Base-by-base conservation (phyloP, 1,140 invertebrate species). In the Bombus pyrosoma region DNA sequence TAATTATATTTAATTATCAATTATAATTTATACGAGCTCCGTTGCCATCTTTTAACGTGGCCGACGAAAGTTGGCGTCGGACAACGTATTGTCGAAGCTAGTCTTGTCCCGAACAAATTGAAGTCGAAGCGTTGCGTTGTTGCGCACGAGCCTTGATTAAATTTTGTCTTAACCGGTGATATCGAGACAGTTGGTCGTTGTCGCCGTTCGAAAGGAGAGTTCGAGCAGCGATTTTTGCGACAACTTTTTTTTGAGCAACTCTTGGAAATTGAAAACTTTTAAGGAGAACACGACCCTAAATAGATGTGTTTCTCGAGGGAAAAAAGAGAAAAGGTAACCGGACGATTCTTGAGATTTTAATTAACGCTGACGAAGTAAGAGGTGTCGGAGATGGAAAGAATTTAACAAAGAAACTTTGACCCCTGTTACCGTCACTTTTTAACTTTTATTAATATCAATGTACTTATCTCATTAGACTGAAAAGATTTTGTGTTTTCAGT, bases 61-160 rank as follows among this genome's bases (percentile, higher is more conserved):
- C 4, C 28, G 4, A n/a, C 6, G 13, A 10, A 41, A 57, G 41
- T 25, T 28, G 10, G 3, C 47, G 0, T 8, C 47, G 18, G 6
- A 22, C 18, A 53, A 22, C 10, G 3, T n/a, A 22, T 41, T 22
- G 25, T 74, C 41, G 18, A 53, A 53, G 22, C 32, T 37, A 1
- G 28, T 32, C n/a, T 37, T n/a, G 13, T 28, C 34, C 3, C 6
- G 62, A 12, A 41, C 22, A 66, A 68, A 68, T 68, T 68, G 39
- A 34, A 47, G 41, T 37, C 25, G 47, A 53, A 22, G 47, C 47
- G 47, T 53, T 22, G 18, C 47, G 18, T 22, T 53, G 47, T 3
- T 15, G 77, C 25, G 39, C 59, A 8, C 76, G 39, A 62, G 4
- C 59, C 41, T 79, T 79, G 62, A 79, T 79, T 79, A 79, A 79